Conservation (phyloP, 2,113 vertebrate genomes). For the Ophthalmotilapia sp. region DNA sequence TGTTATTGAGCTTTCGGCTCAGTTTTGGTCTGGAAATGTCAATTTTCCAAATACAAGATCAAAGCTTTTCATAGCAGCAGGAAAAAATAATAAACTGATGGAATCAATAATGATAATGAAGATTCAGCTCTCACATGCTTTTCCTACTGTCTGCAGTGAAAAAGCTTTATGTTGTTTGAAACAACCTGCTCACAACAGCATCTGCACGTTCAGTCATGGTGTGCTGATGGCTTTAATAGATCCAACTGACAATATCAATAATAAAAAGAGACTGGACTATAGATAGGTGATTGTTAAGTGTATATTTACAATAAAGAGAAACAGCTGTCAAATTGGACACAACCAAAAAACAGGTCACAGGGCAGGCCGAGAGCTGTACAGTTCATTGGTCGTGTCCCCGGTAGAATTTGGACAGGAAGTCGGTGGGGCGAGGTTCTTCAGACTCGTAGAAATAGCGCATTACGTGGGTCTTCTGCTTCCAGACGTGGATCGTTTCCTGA, state of each 20-base stretch:
- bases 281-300: neutral
- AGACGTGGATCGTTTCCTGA: conserved; percentile 87
- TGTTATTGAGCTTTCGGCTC: neutral
- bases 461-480: conserved; percentile 95
- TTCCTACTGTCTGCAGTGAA: neutral
- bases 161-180: neutral
- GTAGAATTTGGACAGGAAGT: conserved; percentile 96
- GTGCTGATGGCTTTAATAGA: neutral
- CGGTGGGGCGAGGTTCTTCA: conserved; percentile 72
- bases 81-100: neutral
- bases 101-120: neutral
- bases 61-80: neutral
- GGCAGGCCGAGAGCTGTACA: neutral
- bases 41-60: neutral
- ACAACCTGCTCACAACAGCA: neutral
- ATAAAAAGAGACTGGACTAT: neutral
- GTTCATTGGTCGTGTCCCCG: conserved; percentile 82
- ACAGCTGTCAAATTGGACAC: conserved; percentile 33
- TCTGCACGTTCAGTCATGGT: neutral
- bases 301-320: conserved; percentile 71
- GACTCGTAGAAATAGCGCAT: conserved; percentile 92
- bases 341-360: conserved; percentile 1
- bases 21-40: neutral
- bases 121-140: neutral
- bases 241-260: neutral